Percentiles rank a stretch among this genome's conserved stretches.
Evolutionary conservation across 2,113 vertebrate genomes (phyloP).

Genomic region (Budorcas taxicolor): DNA sequence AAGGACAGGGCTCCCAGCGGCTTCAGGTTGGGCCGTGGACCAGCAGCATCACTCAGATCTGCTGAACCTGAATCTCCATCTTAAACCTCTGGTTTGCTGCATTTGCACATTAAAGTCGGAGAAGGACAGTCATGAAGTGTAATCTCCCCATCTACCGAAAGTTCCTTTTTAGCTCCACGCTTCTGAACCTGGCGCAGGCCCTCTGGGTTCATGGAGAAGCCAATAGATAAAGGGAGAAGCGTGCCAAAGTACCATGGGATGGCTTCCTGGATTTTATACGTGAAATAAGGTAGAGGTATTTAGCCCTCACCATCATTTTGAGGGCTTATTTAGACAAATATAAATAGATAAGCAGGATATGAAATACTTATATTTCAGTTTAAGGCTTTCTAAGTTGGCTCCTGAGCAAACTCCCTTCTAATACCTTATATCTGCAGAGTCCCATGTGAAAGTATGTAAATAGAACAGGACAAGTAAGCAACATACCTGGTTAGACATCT

Average conservation of each 20-base stretch:
- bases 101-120: neutral
- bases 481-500: neutral
- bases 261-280: neutral
- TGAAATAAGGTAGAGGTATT: neutral
- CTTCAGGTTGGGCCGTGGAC: too few species aligned
- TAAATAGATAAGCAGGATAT: neutral
- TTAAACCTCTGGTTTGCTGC: neutral
- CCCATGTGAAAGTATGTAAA: neutral
- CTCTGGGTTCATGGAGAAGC: neutral
- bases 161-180: neutral
- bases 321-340: neutral
- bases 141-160: neutral
- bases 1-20: neutral
- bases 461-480: neutral
- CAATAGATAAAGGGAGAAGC: neutral
- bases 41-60: neutral
- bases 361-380: neutral
- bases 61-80: neutral
- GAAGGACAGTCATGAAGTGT: neutral
- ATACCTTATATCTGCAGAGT: neutral
- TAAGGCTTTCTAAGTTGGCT: neutral
- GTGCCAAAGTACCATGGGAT: neutral
- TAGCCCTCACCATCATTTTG: neutral
- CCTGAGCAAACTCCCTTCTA: neutral
- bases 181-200: neutral